Conservation (phyloP, 2,797 vertebrate genomes). For the Etheostoma nigrum region DNA sequence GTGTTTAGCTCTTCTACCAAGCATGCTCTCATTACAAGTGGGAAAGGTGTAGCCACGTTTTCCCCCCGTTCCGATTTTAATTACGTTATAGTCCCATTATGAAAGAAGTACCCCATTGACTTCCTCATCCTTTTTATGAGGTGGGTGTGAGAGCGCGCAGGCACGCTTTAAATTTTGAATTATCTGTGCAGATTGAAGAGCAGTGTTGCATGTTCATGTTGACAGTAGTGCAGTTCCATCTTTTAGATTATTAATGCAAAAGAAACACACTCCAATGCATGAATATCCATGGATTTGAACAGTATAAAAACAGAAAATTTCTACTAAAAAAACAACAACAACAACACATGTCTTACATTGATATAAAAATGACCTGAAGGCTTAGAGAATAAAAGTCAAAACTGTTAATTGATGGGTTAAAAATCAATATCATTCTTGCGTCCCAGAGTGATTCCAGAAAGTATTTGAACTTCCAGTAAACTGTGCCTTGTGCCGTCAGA, state of each 20-base stretch:
- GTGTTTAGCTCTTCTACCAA: constrained; percentile 82
- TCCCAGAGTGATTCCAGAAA: constrained; percentile 17
- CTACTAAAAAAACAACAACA: too few relatives aligned
- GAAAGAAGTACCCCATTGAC: constrained; percentile 83
- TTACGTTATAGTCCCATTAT: constrained; percentile 84
- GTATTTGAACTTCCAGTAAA: constrained; percentile 53
- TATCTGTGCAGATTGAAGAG: constrained; percentile 61
- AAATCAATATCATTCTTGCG: constrained; percentile 4
- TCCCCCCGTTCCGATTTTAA: constrained; percentile 81
- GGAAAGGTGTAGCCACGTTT: constrained; percentile 79
- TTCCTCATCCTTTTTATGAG: constrained; percentile 77
- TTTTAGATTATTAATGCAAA: constrained; percentile 32
- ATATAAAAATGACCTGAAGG: background rate
- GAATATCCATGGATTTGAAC: background rate
- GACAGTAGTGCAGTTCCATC: constrained; percentile 9
- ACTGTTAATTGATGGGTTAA: background rate
- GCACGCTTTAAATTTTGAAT: constrained; percentile 77
- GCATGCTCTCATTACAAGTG: constrained; percentile 82
- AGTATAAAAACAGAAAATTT: background rate
- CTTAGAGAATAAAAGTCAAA: background rate
- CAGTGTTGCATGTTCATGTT: constrained; percentile 34
- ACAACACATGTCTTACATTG: background rate
- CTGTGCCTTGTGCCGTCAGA: constrained; percentile 60
- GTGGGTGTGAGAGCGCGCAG: constrained; percentile 70
- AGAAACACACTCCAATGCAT: background rate